Evolutionary conservation across 2,797 vertebrate species (phyloP).

Genomic region (Aotus griseimembra): DNA sequence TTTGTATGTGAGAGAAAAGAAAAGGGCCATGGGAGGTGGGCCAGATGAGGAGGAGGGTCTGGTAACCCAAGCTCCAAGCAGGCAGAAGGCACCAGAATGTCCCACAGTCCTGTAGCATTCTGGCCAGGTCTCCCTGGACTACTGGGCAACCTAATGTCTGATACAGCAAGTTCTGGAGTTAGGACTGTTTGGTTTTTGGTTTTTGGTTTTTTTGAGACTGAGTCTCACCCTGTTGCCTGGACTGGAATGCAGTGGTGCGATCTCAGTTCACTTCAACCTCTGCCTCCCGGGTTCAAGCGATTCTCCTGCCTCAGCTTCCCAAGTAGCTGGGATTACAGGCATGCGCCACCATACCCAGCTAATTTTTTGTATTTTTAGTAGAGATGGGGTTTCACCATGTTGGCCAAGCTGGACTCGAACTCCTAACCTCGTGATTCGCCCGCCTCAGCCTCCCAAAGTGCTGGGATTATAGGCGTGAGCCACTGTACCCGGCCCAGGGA

Average conservation of each 20-base stretch:
- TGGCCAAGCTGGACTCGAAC: too few relatives aligned
- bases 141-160: not conserved
- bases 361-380: too few relatives aligned
- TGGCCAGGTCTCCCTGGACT: not conserved
- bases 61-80: not conserved
- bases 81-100: not conserved
- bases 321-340: too few relatives aligned
- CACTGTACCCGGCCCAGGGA: too few relatives aligned
- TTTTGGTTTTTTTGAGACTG: not conserved
- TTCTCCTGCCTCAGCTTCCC: too few relatives aligned
- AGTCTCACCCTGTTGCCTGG: not conserved
- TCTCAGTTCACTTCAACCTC: too few relatives aligned
- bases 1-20: not conserved
- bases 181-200: not conserved
- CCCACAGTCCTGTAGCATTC: not conserved
- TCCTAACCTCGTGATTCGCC: too few relatives aligned
- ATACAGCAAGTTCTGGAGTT: not conserved
- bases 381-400: too few relatives aligned
- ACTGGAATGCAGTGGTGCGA: too few relatives aligned
- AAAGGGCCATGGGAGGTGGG: not conserved
- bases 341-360: accelerated
- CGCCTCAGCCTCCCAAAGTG: too few relatives aligned
- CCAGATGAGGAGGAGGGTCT: not conserved
- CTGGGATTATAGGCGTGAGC: too few relatives aligned
- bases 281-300: too few relatives aligned